Percentiles rank a stretch among this genome's conserved stretches.
phyloP scores from a whole-genome alignment of 2,113 vertebrate species.

The Maccullochella peelii region DNA sequence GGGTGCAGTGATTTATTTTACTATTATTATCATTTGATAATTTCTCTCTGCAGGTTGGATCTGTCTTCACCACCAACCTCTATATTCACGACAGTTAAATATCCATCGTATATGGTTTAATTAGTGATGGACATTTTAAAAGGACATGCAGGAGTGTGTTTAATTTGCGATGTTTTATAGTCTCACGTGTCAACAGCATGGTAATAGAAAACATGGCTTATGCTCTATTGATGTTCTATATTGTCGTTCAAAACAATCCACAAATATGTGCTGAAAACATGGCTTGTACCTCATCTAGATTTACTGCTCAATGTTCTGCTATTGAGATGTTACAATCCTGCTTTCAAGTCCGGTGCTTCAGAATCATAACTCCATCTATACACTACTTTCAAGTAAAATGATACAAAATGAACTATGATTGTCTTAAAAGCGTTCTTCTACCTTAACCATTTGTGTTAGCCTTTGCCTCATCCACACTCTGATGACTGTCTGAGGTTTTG shows the following conservation, averaged over 20 bases:
- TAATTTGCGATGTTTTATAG: neutral
- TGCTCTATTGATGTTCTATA: neutral
- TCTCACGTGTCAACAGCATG: neutral
- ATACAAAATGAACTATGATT: neutral
- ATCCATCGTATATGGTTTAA: neutral
- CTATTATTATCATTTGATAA: neutral
- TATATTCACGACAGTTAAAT: neutral
- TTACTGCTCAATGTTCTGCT: neutral
- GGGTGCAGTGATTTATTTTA: neutral
- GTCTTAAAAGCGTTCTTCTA: neutral
- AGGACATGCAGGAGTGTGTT: neutral
- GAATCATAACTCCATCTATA: slow-evolving; percentile 10
- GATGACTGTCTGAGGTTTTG: neutral
- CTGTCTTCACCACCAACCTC: neutral
- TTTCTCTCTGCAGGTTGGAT: neutral
- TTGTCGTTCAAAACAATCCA: neutral
- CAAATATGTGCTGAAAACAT: neutral
- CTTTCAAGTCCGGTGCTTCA: neutral
- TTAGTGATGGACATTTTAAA: neutral
- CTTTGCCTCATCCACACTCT: neutral
- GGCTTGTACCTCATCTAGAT: neutral
- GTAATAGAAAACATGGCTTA: neutral
- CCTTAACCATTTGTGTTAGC: neutral
- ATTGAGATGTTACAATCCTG: neutral
- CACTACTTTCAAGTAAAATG: neutral